These are phyloP conservation scores for Morelia viridis DNA, from an alignment of 2,797 vertebrate species.

Conservation along the genomic window DNA sequence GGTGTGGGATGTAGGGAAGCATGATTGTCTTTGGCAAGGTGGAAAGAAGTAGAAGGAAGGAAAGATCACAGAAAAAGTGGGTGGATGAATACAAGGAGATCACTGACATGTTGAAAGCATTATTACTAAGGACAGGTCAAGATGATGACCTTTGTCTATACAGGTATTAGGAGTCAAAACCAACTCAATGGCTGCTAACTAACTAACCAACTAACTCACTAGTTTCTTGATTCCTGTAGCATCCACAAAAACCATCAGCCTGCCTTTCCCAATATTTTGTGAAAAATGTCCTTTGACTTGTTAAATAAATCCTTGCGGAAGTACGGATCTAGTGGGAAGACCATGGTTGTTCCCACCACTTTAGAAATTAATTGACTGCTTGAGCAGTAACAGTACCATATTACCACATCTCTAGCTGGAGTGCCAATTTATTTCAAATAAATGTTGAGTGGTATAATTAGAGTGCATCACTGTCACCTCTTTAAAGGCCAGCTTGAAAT, in stretches of 20 bases:
- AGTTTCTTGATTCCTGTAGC: background rate
- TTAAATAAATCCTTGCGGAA: slow-evolving; percentile 61
- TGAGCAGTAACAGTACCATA: slow-evolving; percentile 72
- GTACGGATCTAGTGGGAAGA: slow-evolving; percentile 68
- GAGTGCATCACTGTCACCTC: slow-evolving; percentile 73
- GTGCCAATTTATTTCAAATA: slow-evolving; percentile 81
- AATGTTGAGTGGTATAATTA: slow-evolving; percentile 80
- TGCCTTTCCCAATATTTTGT: background rate
- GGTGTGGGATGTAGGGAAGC: no score
- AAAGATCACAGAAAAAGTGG: no score
- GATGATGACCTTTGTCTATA: no score
- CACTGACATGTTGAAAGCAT: no score
- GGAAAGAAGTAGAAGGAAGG: no score
- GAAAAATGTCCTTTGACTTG: slow-evolving; percentile 60
- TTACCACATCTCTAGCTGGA: slow-evolving; percentile 78
- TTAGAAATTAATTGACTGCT: slow-evolving; percentile 79
- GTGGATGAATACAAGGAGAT: no score
- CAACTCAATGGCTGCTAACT: no score
- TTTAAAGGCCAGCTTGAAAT: slow-evolving; percentile 74
- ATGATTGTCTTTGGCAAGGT: no score
- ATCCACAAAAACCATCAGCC: background rate
- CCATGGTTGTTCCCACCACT: slow-evolving; percentile 71
- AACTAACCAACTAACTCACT: no score
- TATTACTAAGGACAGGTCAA: no score
- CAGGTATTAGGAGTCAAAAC: no score